Percentiles rank a stretch among this genome's conserved stretches.
phyloP scores from a whole-genome alignment of 2,113 vertebrate genomes.

The Peromyscus californicus region DNA sequence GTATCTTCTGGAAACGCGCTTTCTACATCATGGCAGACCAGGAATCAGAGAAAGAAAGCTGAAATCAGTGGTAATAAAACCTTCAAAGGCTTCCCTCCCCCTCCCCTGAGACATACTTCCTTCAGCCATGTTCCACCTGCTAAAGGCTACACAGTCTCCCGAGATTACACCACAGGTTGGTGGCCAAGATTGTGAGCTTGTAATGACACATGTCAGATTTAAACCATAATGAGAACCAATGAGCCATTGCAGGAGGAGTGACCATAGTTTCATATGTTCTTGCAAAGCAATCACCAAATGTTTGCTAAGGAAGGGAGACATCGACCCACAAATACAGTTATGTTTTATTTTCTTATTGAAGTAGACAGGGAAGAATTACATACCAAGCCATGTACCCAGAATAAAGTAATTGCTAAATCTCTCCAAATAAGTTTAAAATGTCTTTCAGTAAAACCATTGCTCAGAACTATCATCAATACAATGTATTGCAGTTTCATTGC shows the following conservation, averaged over 20 bases:
- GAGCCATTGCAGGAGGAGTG: neutral
- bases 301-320: neutral
- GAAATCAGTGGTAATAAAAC: neutral
- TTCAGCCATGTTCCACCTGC: neutral
- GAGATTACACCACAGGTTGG: too few species aligned
- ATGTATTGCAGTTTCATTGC: neutral
- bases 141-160: neutral
- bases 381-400: neutral
- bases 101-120: neutral
- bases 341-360: slow-evolving; percentile 32
- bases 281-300: neutral
- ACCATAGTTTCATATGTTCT: neutral
- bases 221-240: neutral
- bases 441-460: neutral
- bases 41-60: neutral
- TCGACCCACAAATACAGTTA: neutral
- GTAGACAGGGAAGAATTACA: neutral
- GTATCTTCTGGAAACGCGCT: neutral
- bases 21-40: neutral
- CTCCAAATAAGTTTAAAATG: neutral
- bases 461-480: neutral
- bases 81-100: neutral
- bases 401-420: neutral
- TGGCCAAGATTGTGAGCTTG: neutral
- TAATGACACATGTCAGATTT: neutral